Percentiles rank a stretch among this genome's conserved stretches.
phyloP scores from a whole-genome alignment of 2,888 invertebrate genomes.

The Zonitis immaculata region DNA sequence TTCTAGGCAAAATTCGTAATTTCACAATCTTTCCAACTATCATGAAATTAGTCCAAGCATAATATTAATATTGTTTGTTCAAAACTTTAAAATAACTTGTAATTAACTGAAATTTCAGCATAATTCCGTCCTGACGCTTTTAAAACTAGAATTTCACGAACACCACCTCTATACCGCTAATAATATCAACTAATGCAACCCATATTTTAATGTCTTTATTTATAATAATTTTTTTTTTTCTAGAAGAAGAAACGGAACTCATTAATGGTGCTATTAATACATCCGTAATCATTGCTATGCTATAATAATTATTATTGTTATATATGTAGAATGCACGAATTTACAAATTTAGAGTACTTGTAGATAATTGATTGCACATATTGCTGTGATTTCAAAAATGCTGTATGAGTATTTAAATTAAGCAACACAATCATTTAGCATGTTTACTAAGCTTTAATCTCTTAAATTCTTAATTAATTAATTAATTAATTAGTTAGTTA shows the following conservation, averaged over 20 bases:
- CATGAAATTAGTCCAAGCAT: no score
- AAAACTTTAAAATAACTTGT: no score
- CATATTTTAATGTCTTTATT: no score
- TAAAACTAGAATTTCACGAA: neutral
- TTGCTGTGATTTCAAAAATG: slow-evolving; percentile 32
- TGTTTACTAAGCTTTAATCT: slow-evolving; percentile 25
- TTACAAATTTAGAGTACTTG: slow-evolving; percentile 7
- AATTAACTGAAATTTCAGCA: slow-evolving; percentile 22
- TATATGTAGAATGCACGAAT: neutral
- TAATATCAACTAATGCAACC: no score
- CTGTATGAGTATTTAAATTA: slow-evolving; percentile 25
- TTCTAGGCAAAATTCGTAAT: neutral
- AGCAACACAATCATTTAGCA: slow-evolving; percentile 30
- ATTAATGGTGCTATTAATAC: neutral
- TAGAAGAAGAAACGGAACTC: neutral
- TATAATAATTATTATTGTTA: slow-evolving; percentile 6
- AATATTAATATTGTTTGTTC: no score
- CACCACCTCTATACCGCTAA: neutral
- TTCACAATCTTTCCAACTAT: no score
- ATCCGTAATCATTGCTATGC: slow-evolving; percentile 1
- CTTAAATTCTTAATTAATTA: slow-evolving; percentile 1
- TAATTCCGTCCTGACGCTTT: slow-evolving; percentile 27
- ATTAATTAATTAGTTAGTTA: neutral
- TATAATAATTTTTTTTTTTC: no score
- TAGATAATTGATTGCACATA: slow-evolving; percentile 34